These are phyloP conservation scores for Melozone crissalis DNA, from an alignment of 2,113 vertebrate species.

Conservation along the genomic window DNA sequence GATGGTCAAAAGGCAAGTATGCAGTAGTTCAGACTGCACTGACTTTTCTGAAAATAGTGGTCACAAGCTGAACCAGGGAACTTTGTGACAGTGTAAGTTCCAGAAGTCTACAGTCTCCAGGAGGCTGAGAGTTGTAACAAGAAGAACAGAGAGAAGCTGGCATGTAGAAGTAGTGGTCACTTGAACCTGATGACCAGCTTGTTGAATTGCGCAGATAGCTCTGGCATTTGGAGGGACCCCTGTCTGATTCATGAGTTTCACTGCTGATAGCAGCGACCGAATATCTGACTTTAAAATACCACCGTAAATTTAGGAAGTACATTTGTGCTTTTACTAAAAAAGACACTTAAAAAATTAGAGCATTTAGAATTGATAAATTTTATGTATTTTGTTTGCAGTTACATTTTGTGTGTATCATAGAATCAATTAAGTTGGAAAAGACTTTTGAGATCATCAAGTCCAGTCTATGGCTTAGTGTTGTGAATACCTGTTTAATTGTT, in stretches of 20 bases:
- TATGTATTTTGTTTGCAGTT: neutral
- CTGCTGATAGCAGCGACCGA: neutral
- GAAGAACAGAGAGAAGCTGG: neutral
- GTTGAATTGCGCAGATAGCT: neutral
- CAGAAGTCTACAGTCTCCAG: neutral
- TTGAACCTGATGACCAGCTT: neutral
- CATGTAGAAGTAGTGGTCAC: neutral
- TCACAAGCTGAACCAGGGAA: neutral
- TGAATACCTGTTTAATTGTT: neutral
- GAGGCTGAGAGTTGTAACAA: neutral
- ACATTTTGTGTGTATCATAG: neutral
- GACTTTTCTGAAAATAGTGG: neutral
- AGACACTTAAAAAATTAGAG: neutral
- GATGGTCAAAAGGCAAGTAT: neutral
- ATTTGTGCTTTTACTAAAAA: neutral
- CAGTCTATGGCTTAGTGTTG: neutral
- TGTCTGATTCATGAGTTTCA: neutral
- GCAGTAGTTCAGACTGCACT: neutral
- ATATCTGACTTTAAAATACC: neutral
- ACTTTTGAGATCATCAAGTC: neutral
- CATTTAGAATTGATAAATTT: neutral
- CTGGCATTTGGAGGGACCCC: neutral
- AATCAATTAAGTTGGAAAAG: neutral
- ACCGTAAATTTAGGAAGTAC: neutral
- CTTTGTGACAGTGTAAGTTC: neutral